Conservation (phyloP, 2,888 invertebrate genomes). For the Synergus gifuensis region DNA sequence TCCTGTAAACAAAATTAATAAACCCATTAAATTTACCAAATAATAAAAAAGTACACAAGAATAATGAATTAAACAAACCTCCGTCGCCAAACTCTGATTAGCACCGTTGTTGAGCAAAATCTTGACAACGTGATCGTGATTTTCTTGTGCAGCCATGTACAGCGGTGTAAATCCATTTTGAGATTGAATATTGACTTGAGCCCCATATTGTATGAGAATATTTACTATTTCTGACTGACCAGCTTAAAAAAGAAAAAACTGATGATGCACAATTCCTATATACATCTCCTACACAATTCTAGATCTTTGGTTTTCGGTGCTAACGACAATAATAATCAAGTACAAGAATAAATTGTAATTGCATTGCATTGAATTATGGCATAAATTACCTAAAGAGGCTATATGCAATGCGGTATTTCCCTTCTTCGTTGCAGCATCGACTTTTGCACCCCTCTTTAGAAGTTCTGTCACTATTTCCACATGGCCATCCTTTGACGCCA, state of each 20-base stretch:
- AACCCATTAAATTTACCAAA: not conserved
- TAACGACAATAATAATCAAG: no score
- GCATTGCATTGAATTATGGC: not conserved
- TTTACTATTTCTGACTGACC: slow-evolving; percentile 97
- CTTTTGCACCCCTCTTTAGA: slow-evolving; percentile 92
- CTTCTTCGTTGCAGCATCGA: slow-evolving; percentile 98
- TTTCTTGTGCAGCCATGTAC: slow-evolving; percentile 99
- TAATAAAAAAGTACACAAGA: not conserved
- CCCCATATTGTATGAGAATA: slow-evolving; percentile 93
- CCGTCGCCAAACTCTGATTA: slow-evolving; percentile 97
- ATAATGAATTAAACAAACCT: slow-evolving; percentile 80
- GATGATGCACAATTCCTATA: no score
- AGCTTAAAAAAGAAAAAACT: slow-evolving; percentile 79
- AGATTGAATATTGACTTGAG: slow-evolving; percentile 97
- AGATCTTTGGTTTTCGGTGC: no score
- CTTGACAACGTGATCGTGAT: slow-evolving; percentile 95
- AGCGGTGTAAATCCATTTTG: slow-evolving; percentile 98
- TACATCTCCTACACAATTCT: no score
- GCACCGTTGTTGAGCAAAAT: slow-evolving; percentile 95
- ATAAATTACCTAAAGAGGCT: slow-evolving; percentile 86
- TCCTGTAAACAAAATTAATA: slow-evolving; percentile 82
- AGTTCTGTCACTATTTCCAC: slow-evolving; percentile 95
- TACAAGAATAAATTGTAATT: no score
- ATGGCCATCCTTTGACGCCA: slow-evolving; percentile 99
- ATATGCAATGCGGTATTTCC: slow-evolving; percentile 98